A percentile compares a stretch with the other conserved stretches of the same genome.
phyloP scores from a whole-genome alignment of 2,113 vertebrate genomes.

The Egretta garzetta region DNA sequence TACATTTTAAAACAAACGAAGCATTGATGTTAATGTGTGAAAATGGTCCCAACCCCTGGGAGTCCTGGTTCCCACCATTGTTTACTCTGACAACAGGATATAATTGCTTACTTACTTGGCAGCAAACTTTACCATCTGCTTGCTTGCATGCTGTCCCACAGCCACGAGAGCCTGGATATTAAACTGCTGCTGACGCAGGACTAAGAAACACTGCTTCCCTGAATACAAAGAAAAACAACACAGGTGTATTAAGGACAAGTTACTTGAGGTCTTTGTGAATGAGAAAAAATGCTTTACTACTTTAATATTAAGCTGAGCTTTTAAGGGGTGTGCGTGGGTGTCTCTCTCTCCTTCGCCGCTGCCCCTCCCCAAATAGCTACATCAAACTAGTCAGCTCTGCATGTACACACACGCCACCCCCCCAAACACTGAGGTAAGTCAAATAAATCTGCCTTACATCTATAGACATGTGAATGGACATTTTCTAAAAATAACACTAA shows the following conservation, averaged over 20 bases:
- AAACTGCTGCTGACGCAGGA: constrained; percentile 98
- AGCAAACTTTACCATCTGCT: constrained; percentile 99
- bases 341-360: accelerated
- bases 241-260: constrained; percentile 69
- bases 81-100: constrained; percentile 91
- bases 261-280: constrained; percentile 54
- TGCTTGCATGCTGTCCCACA: constrained; percentile 97
- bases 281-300: constrained; percentile 48
- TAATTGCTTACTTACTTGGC: constrained; percentile 96
- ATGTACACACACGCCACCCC: background rate
- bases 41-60: constrained; percentile 84
- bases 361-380: background rate
- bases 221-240: constrained; percentile 70
- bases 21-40: constrained; percentile 90
- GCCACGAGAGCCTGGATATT: constrained; percentile 96
- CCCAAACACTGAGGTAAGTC: background rate
- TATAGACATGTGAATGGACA: background rate
- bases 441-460: background rate
- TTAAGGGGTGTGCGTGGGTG: background rate
- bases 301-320: constrained; percentile 21
- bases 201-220: constrained; percentile 98
- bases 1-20: constrained; percentile 86
- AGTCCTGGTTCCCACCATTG: constrained; percentile 96
- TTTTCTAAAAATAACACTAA: background rate
- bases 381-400: background rate